These are phyloP conservation scores for Tolypeutes matacus DNA, from an alignment of 2,797 vertebrate genomes.

Conservation along the genomic window DNA sequence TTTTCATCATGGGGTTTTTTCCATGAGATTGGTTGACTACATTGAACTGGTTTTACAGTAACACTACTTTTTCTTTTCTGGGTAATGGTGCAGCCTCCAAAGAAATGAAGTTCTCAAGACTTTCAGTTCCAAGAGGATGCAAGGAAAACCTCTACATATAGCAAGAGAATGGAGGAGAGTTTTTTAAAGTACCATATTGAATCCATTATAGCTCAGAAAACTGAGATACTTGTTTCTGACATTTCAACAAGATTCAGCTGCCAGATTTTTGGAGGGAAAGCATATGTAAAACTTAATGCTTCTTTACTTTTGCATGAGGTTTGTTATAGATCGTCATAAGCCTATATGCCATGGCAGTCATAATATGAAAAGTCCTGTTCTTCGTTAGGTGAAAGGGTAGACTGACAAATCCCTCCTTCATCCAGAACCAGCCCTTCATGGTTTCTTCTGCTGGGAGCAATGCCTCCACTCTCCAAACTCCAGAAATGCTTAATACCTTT, in stretches of 20 bases:
- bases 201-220: constrained; percentile 55
- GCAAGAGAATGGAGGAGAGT: not conserved
- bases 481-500: not conserved
- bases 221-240: constrained; percentile 62
- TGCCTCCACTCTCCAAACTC: not conserved
- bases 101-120: constrained; percentile 33
- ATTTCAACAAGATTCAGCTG: constrained; percentile 54
- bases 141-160: not conserved
- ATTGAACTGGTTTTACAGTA: constrained; percentile 71
- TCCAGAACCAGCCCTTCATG: not conserved
- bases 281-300: constrained; percentile 36
- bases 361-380: not conserved
- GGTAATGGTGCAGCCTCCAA: constrained; percentile 11
- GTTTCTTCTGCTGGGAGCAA: not conserved
- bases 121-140: not conserved
- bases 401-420: not conserved
- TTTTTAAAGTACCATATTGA: not conserved
- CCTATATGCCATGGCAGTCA: not conserved
- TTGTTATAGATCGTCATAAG: constrained; percentile 53
- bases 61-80: constrained; percentile 69
- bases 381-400: not conserved
- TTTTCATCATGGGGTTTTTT: constrained; percentile 76
- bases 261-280: constrained; percentile 36
- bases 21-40: constrained; percentile 60
- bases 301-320: constrained; percentile 46